These are phyloP conservation scores for Cryptosula pallasiana DNA, from an alignment of 2,888 invertebrate genomes.

Conservation along the genomic window DNA sequence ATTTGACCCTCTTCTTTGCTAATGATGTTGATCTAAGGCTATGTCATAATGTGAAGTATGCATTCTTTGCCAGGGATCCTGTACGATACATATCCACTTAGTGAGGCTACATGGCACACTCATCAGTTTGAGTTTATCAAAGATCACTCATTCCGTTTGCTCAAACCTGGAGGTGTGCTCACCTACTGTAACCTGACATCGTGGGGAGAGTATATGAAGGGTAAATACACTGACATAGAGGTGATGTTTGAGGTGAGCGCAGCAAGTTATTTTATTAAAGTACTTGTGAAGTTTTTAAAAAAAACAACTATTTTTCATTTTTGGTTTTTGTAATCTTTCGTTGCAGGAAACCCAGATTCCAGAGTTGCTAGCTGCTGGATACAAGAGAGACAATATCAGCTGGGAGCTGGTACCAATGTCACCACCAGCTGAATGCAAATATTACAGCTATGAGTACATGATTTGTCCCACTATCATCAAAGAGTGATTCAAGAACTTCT, in stretches of 20 bases:
- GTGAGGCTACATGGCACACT: conserved; percentile 32
- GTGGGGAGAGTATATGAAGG: conserved; percentile 31
- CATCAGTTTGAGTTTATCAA: conserved; percentile 32
- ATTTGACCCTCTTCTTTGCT: too few species aligned
- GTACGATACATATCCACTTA: conserved; percentile 33
- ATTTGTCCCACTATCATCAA: conserved; percentile 31
- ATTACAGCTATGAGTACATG: conserved; percentile 30
- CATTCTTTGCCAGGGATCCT: conserved; percentile 30
- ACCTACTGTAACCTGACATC: conserved; percentile 33
- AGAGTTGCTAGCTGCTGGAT: conserved; percentile 29
- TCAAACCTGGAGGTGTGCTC: conserved; percentile 32
- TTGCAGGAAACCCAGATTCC: conserved; percentile 31
- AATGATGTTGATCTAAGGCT: too few species aligned
- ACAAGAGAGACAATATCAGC: conserved; percentile 29
- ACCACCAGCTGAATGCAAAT: conserved; percentile 29
- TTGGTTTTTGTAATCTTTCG: too few species aligned
- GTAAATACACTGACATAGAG: conserved; percentile 29
- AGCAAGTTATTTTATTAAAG: too few species aligned
- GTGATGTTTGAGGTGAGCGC: conserved; percentile 30
- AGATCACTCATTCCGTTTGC: conserved; percentile 29
- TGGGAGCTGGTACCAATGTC: conserved; percentile 29
- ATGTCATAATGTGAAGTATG: too few species aligned
- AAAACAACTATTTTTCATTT: too few species aligned
- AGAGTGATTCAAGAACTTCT: too few species aligned
- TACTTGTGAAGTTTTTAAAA: too few species aligned